phyloP scores from a whole-genome alignment of 2,888 invertebrate species.

The Agrochola lychnidis region DNA sequence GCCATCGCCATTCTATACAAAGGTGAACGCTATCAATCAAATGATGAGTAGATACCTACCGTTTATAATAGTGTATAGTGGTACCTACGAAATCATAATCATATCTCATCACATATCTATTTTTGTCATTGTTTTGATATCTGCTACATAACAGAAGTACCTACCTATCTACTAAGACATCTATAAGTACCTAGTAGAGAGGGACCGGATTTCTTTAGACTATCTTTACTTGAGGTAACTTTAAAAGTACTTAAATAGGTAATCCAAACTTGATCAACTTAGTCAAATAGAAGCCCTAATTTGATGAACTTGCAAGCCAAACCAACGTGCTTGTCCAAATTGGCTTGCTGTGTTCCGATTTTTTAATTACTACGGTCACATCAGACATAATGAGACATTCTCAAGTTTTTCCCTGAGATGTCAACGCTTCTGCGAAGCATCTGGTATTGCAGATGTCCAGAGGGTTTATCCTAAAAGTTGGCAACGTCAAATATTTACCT shows the following conservation, averaged over 20 bases:
- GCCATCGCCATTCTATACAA: not conserved
- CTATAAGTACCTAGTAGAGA: not conserved
- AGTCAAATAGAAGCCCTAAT: no score
- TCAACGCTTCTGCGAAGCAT: not conserved
- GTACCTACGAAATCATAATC: not conserved
- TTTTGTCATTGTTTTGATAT: not conserved
- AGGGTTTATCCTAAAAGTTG: no score
- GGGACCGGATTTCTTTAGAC: not conserved
- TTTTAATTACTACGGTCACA: no score
- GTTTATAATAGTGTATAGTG: no score
- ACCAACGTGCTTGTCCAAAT: not conserved
- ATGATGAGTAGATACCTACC: not conserved
- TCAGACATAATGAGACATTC: no score
- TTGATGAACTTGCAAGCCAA: not conserved
- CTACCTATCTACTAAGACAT: not conserved
- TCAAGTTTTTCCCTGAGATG: not conserved
- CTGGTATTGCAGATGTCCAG: not conserved
- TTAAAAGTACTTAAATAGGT: not conserved
- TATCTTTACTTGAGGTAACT: not conserved
- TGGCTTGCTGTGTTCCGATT: not conserved
- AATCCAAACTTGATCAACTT: not conserved
- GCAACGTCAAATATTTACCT: no score
- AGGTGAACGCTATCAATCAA: not conserved
- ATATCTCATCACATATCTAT: not conserved
- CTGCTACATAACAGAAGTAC: not conserved